Evolutionary conservation across 2,888 invertebrate genomes (phyloP).

Genomic region (Metopia argyrocephala): DNA sequence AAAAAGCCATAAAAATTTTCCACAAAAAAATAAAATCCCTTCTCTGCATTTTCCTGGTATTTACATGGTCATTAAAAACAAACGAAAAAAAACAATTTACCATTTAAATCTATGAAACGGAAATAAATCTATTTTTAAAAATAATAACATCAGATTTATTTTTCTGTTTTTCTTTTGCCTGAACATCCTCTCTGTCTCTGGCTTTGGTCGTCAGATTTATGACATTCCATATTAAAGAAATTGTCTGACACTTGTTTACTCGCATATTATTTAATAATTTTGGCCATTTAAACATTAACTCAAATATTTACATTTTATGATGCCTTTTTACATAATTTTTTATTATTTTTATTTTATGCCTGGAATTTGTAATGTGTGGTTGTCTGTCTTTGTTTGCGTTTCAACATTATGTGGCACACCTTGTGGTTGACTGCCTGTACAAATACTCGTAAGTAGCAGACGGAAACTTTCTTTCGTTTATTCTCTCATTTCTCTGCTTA

Average conservation of each 20-base stretch:
- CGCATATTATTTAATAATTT: too few species aligned
- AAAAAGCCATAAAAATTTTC: conserved; percentile 33
- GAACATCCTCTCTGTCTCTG: too few species aligned
- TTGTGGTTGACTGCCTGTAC: conserved; percentile 24
- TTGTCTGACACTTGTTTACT: conserved; percentile 38
- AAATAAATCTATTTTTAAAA: conserved; percentile 31
- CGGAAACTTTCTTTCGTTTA: conserved; percentile 32
- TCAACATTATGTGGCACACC: conserved; percentile 33
- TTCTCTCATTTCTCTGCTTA: not conserved
- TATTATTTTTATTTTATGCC: not conserved
- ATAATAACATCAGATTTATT: conserved; percentile 17
- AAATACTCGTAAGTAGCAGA: too few species aligned
- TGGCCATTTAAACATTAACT: conserved; percentile 6
- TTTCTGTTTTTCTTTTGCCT: too few species aligned
- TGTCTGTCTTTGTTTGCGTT: not conserved
- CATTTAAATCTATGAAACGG: not conserved
- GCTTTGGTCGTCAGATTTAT: not conserved
- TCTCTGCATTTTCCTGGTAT: not conserved
- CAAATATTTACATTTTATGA: conserved; percentile 48
- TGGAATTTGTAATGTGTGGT: conserved; percentile 26
- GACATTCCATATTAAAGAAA: not conserved
- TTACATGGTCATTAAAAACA: not conserved
- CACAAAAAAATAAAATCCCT: conserved; percentile 1
- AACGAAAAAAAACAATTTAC: not conserved
- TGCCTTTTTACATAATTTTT: conserved; percentile 25